Evolutionary conservation across 2,797 vertebrate species (phyloP).

Genomic region (Linurgus olivaceus): DNA sequence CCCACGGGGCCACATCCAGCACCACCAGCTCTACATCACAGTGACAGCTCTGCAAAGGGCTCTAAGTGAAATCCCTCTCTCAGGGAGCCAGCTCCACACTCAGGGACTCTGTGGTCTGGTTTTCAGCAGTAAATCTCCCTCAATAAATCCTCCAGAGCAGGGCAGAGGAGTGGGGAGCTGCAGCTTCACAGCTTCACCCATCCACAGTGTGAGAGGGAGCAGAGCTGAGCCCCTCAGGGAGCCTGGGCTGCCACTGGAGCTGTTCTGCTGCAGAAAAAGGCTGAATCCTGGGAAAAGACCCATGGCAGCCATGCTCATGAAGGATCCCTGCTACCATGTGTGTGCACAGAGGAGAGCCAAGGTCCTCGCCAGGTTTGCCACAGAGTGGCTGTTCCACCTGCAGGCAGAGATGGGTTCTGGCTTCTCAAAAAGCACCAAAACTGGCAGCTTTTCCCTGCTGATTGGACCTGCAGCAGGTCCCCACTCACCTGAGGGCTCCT

Average conservation of each 20-base stretch:
- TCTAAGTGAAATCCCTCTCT: slow-evolving; percentile 9
- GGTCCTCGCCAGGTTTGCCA: rapidly evolving
- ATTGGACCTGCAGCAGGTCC: background rate
- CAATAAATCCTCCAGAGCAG: background rate
- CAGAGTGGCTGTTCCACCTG: background rate
- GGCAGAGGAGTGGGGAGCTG: rapidly evolving
- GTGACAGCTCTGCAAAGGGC: slow-evolving; percentile 9
- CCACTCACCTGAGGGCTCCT: background rate
- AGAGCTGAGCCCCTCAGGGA: background rate
- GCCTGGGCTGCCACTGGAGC: background rate
- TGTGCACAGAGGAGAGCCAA: rapidly evolving
- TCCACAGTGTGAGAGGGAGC: background rate
- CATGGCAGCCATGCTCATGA: rapidly evolving
- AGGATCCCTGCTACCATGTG: background rate
- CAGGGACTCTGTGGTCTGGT: background rate
- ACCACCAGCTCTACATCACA: background rate
- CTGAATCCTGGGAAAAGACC: background rate
- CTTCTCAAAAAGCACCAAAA: background rate
- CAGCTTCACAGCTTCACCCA: rapidly evolving
- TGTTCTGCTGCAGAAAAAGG: background rate
- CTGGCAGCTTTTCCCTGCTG: background rate
- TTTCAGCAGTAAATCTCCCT: background rate
- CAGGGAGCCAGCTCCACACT: background rate
- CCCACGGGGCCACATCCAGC: rapidly evolving
- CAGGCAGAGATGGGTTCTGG: background rate